Base-by-base conservation (phyloP, 2,888 invertebrate species). In the Shargacucullia verbasci region DNA sequence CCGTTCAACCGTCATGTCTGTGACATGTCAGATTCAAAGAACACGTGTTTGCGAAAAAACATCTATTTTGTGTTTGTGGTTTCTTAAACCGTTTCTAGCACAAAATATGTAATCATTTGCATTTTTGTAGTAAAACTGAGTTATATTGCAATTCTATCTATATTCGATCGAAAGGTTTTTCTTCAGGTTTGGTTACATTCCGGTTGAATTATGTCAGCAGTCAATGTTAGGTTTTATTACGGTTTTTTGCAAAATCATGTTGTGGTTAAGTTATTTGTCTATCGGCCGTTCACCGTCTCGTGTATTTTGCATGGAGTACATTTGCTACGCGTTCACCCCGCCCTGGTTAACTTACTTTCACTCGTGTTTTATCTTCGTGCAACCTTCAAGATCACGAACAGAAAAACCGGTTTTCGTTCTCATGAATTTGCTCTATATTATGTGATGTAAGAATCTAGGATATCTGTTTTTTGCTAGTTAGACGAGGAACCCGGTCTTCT, bases 281-380 rank as follows among this genome's bases (percentile, higher is more conserved):
- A 71, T 65, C 64, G 59, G 53, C 49, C 41, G 34, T 43, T 65
- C 38, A 58, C 60, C 54, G 53, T 47, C 45, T 56, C 59, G 62
- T 73, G 58, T 72, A 70, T 63, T 59, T 61, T 67, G 68, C 68
- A 73, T 73, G 73, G 62, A 71, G 49, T 71, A 48, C 54, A 67
- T 71, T 70, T 54, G 59, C 62, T 64, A 56, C 73, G 59, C 64
- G 68, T 69, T 59, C 54, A 57, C 56, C 45, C 61, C 49, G 74
- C 63, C 57, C 70, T 59, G 69, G 73, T 77, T 65, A 59, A 58
- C 68, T 74, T 64, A 83, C 86, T 86, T 85, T 85, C 86, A 84
- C 84, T 82, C 56, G 74, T 60, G 59, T 60, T 76, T 76, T 84
- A 81, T 83, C 78, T 78, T 53, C 47, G 64, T 58, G 64, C 73